These are phyloP conservation scores for Maniola hyperantus DNA, from an alignment of 2,888 invertebrate genomes.

Conservation along the genomic window DNA sequence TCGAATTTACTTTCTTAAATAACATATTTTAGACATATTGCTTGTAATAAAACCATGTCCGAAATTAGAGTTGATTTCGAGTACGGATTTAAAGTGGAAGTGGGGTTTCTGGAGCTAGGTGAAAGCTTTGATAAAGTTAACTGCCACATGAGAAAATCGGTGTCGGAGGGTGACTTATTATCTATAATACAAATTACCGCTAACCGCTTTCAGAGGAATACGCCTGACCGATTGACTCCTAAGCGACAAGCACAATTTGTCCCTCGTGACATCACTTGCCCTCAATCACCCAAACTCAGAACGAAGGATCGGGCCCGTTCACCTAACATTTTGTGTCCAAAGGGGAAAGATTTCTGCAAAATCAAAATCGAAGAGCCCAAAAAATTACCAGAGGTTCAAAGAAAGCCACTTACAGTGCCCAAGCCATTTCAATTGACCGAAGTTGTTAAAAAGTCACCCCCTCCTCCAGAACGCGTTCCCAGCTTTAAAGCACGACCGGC, in stretches of 20 bases:
- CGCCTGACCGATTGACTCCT: conserved; percentile 81
- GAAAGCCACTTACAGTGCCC: conserved; percentile 82
- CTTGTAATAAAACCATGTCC: no score
- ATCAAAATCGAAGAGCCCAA: conserved; percentile 83
- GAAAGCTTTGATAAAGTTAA: conserved; percentile 55
- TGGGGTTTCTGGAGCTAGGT: conserved; percentile 65
- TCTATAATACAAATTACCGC: no score
- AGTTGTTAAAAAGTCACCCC: conserved; percentile 67
- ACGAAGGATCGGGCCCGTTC: conserved; percentile 81
- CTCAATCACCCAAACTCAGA: conserved; percentile 79
- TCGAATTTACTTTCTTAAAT: no score
- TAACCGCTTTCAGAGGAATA: conserved; percentile 81
- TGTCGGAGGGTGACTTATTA: conserved; percentile 73
- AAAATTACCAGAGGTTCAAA: conserved; percentile 73
- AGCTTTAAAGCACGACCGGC: conserved; percentile 85
- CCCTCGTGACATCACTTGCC: conserved; percentile 64
- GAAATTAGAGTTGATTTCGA: no score
- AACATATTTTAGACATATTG: no score
- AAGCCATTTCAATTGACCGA: conserved; percentile 86
- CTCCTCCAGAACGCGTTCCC: conserved; percentile 49
- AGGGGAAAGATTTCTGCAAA: conserved; percentile 84
- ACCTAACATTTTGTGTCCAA: conserved; percentile 77
- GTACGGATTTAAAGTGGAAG: no score
- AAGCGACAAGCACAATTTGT: conserved; percentile 51
- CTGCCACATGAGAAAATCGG: conserved; percentile 62